Percentiles rank a stretch among this genome's conserved stretches.
phyloP scores from a whole-genome alignment of 2,888 invertebrate species.

The Hartigia nigra region DNA sequence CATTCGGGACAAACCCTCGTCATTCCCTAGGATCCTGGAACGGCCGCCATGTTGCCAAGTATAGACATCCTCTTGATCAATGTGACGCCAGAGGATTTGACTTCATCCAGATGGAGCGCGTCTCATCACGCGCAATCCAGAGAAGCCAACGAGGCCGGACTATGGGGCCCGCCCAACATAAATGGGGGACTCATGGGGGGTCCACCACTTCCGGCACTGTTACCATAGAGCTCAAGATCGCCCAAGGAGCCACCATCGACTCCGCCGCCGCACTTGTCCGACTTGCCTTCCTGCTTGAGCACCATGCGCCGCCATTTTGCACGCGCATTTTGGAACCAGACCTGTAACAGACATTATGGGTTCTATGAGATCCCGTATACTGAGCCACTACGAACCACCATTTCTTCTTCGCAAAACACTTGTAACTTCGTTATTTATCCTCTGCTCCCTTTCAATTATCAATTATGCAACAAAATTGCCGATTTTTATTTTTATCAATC shows the following conservation, averaged over 20 bases:
- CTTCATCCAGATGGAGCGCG: not conserved
- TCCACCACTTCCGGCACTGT: constrained; percentile 75
- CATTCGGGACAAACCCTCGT: not conserved
- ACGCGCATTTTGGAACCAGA: constrained; percentile 95
- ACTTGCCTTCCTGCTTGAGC: constrained; percentile 82
- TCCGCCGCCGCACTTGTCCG: constrained; percentile 77
- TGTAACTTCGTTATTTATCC: constrained; percentile 8
- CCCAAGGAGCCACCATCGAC: constrained; percentile 71
- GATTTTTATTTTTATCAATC: constrained; percentile 5
- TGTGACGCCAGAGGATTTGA: not conserved
- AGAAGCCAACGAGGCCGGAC: constrained; percentile 78
- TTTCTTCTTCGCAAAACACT: not conserved
- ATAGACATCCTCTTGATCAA: not conserved
- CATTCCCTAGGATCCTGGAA: not conserved
- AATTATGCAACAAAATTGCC: constrained; percentile 48
- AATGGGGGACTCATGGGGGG: constrained; percentile 79
- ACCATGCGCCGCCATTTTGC: constrained; percentile 94
- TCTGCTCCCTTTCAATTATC: not conserved
- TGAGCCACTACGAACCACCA: not conserved
- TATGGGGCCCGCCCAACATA: constrained; percentile 76
- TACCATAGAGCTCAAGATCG: constrained; percentile 65
- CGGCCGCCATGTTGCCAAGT: not conserved
- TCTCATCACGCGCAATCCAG: constrained; percentile 78
- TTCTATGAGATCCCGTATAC: not conserved
- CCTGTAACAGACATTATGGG: constrained; percentile 70